These are phyloP conservation scores for Tragulus kanchil DNA, from an alignment of 2,113 vertebrate species.

Conservation along the genomic window DNA sequence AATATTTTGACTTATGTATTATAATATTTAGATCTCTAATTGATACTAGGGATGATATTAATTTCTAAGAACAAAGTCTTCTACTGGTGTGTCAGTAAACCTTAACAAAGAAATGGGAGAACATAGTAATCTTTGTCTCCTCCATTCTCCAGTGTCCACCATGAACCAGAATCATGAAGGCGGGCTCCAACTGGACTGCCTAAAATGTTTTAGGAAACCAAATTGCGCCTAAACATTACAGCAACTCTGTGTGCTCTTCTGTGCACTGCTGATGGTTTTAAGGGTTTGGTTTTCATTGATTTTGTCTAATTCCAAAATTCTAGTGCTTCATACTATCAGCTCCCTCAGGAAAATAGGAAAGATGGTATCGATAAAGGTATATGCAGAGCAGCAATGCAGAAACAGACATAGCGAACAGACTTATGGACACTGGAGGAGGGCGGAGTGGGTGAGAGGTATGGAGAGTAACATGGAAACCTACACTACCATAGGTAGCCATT, in stretches of 20 bases:
- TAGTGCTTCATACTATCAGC: background rate
- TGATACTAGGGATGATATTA: background rate
- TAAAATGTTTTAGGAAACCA: background rate
- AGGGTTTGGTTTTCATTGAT: background rate
- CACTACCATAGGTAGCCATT: no score
- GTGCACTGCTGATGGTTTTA: background rate
- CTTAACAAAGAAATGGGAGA: background rate
- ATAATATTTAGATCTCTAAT: background rate
- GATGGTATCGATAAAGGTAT: no score
- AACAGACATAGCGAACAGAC: no score
- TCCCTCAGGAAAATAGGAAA: background rate
- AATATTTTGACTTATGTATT: background rate
- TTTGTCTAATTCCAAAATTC: background rate
- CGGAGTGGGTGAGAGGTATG: no score
- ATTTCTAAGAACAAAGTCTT: background rate
- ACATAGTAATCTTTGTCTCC: background rate
- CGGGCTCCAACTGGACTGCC: background rate
- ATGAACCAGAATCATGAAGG: background rate
- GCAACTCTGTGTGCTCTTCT: accelerated
- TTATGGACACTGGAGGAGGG: no score
- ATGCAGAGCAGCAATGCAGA: no score
- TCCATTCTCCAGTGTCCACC: background rate
- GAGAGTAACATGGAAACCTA: no score
- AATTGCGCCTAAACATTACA: background rate
- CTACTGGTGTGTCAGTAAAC: background rate